phyloP scores from a whole-genome alignment of 1,140 invertebrate species.

The Cyclina sinensis region DNA sequence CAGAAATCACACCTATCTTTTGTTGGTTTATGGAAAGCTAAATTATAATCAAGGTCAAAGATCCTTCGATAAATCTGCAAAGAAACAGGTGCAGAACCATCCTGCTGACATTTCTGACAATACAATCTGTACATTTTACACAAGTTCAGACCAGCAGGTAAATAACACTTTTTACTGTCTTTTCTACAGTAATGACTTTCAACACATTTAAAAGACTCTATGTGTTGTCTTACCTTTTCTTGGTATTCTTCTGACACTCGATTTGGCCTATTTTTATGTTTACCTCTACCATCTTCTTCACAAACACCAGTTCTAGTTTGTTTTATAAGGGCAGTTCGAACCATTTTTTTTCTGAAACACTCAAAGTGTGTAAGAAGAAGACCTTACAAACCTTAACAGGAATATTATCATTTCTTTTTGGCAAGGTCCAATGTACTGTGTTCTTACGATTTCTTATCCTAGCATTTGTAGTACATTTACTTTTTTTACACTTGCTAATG shows the following conservation, averaged over 20 bases:
- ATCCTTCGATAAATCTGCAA: conserved; percentile 2
- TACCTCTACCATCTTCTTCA: not conserved
- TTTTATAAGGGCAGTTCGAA: conserved; percentile 2
- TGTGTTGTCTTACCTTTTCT: conserved; percentile 25
- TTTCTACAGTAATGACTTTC: conserved; percentile 50
- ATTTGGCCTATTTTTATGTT: conserved; percentile 15
- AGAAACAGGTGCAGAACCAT: not conserved
- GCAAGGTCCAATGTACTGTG: not conserved
- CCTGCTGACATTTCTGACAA: not conserved
- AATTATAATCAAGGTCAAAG: conserved; percentile 30
- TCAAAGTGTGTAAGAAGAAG: conserved; percentile 22
- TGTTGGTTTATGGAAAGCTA: conserved; percentile 8
- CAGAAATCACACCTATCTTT: conserved; percentile 50
- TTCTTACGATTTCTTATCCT: not conserved
- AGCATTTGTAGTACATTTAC: not conserved
- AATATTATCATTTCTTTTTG: not conserved
- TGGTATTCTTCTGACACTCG: not conserved
- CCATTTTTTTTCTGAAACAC: conserved; percentile 17
- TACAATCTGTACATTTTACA: conserved; percentile 45
- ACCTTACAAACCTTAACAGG: conserved; percentile 26
- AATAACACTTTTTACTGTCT: conserved; percentile 11
- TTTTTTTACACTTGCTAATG: not conserved
- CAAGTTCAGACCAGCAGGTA: conserved; percentile 1
- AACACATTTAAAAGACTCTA: conserved; percentile 21
- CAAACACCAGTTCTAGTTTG: not conserved